Percentiles rank a stretch among this genome's conserved stretches.
These are phyloP conservation scores for Psittacula derbiana DNA, from an alignment of 2,797 vertebrate species.

Conservation along the genomic window DNA sequence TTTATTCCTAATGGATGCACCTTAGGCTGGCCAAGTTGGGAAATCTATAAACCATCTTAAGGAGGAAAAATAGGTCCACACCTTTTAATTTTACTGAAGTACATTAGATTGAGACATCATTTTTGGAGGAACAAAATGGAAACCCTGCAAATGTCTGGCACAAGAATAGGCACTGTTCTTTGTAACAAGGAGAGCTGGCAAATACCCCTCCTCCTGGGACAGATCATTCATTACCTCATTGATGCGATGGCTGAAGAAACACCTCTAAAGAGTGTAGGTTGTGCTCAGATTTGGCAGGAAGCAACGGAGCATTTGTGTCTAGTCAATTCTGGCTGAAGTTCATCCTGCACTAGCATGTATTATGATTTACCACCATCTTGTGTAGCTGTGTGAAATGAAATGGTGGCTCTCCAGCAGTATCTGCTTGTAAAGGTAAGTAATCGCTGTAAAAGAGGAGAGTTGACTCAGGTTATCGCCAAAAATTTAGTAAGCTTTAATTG, in stretches of 20 bases:
- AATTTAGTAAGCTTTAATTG: background rate
- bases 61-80: background rate
- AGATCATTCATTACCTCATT: background rate
- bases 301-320: background rate
- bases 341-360: background rate
- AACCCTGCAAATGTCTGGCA: background rate
- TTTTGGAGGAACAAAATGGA: slow-evolving; percentile 27
- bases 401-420: background rate
- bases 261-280: background rate
- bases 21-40: background rate
- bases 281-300: background rate
- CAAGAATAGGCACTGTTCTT: background rate
- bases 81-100: slow-evolving; percentile 5
- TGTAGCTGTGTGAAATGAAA: background rate
- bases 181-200: background rate
- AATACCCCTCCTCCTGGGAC: background rate
- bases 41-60: background rate
- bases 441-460: background rate
- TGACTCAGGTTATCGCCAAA: background rate
- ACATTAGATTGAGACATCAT: background rate
- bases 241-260: background rate
- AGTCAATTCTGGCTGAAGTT: background rate
- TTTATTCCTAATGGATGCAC: background rate
- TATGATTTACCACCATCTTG: background rate
- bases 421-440: background rate